Percentiles rank a stretch among this genome's conserved stretches.
phyloP scores from a whole-genome alignment of 1,140 invertebrate genomes.

The Drosophila suzukii region DNA sequence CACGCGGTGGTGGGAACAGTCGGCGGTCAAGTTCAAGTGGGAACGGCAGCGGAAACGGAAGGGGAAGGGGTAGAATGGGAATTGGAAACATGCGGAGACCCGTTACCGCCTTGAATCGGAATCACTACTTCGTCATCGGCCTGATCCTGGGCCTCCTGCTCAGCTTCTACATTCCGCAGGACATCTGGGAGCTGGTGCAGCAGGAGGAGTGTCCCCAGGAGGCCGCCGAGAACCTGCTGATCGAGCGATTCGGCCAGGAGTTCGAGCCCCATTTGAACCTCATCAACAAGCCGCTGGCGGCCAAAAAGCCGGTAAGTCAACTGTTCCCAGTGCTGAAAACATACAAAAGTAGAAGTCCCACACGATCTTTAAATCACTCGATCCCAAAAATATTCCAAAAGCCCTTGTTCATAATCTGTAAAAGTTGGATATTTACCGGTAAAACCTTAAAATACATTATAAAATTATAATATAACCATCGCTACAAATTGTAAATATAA shows the following conservation, averaged over 20 bases:
- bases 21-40: slow-evolving; percentile 35
- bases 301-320: slow-evolving; percentile 80
- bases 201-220: slow-evolving; percentile 82
- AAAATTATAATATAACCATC: too few species aligned
- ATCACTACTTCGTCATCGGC: slow-evolving; percentile 82
- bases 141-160: slow-evolving; percentile 74
- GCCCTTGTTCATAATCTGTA: too few species aligned
- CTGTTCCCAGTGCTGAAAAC: background rate
- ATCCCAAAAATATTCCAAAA: too few species aligned
- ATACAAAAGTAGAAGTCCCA: background rate
- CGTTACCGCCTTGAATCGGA: slow-evolving; percentile 67
- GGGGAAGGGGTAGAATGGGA: too few species aligned
- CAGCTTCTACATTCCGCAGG: slow-evolving; percentile 75
- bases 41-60: slow-evolving; percentile 6
- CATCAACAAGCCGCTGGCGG: slow-evolving; percentile 82
- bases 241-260: slow-evolving; percentile 80
- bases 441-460: too few species aligned
- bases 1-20: background rate
- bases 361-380: too few species aligned
- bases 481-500: too few species aligned
- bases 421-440: too few species aligned
- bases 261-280: slow-evolving; percentile 84
- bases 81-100: slow-evolving; percentile 76
- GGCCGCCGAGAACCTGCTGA: slow-evolving; percentile 68
- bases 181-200: slow-evolving; percentile 73